Conservation (phyloP, 2,797 vertebrate species). For the Sebastes oblongus region DNA sequence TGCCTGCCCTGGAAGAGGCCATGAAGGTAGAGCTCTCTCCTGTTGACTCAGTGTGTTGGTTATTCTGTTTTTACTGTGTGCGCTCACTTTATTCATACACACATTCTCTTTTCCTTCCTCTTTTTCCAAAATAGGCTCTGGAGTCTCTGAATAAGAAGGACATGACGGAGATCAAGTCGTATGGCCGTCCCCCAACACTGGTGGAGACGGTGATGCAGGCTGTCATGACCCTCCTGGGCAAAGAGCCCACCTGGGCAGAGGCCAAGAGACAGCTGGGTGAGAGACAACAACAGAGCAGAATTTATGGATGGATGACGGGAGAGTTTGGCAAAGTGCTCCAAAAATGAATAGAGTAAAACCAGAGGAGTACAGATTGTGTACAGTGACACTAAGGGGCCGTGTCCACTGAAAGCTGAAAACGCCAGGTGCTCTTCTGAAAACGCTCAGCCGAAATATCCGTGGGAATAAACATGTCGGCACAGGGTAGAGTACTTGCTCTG, state of each 20-base stretch:
- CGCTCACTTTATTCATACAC: background rate
- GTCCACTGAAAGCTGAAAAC: background rate
- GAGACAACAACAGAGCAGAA: conserved; percentile 5
- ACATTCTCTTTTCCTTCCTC: background rate
- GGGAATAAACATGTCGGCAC: too few species aligned
- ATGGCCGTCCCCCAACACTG: conserved; percentile 86
- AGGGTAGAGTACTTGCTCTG: too few species aligned
- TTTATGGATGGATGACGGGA: background rate
- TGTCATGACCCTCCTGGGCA: conserved; percentile 90
- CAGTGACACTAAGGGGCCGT: background rate
- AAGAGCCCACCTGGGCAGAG: conserved; percentile 90
- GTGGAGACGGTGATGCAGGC: conserved; percentile 94
- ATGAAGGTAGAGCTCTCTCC: conserved; percentile 82
- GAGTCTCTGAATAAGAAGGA: conserved; percentile 94
- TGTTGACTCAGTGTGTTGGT: too few species aligned
- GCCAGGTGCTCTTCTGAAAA: background rate
- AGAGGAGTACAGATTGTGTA: background rate
- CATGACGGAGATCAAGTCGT: conserved; percentile 93
- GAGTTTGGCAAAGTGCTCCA: background rate
- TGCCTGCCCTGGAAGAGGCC: conserved; percentile 91
- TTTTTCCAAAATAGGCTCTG: conserved; percentile 80
- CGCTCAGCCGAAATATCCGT: too few species aligned
- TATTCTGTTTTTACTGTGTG: background rate
- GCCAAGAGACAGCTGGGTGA: conserved; percentile 92
- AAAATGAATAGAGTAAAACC: background rate